A percentile compares a stretch with the other conserved stretches of the same genome.
These are phyloP conservation scores for Platanista minor DNA, from an alignment of 2,113 vertebrate species.

Conservation along the genomic window DNA sequence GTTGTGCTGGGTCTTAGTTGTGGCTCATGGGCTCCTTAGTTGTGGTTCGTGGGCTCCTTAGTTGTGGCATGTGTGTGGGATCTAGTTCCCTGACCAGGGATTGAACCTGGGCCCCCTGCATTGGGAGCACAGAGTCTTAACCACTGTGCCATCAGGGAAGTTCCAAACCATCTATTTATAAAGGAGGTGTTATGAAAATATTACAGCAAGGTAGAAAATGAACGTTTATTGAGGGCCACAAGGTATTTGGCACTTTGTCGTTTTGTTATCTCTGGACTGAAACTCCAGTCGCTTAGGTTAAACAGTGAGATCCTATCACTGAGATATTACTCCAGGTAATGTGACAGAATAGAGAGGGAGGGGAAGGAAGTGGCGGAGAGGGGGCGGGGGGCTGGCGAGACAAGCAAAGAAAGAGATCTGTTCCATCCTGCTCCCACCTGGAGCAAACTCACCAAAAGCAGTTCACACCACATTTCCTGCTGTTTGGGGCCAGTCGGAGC, in stretches of 20 bases:
- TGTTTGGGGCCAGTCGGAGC: neutral
- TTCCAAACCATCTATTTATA: neutral
- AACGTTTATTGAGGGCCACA: neutral
- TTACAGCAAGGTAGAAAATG: neutral
- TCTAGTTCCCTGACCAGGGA: too few relatives aligned
- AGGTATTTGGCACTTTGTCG: neutral
- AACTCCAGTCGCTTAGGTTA: neutral
- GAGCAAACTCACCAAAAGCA: neutral
- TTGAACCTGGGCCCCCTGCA: too few relatives aligned
- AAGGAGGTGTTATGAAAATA: neutral
- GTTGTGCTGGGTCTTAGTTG: too few relatives aligned
- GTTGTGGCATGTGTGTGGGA: too few relatives aligned
- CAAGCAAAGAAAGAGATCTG: neutral
- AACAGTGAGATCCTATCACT: neutral
- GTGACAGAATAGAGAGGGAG: neutral
- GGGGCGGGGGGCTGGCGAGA: fast-evolving
- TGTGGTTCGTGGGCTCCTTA: too few relatives aligned
- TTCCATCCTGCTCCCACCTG: neutral
- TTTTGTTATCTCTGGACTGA: neutral
- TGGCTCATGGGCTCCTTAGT: too few relatives aligned
- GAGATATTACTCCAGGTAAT: neutral
- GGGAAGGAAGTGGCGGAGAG: neutral
- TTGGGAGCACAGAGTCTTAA: too few relatives aligned
- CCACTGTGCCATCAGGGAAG: too few relatives aligned
- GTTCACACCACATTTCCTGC: neutral